A percentile compares a stretch with the other conserved stretches of the same genome.
phyloP scores from a whole-genome alignment of 2,888 invertebrate species.

The Catocala fraxini region DNA sequence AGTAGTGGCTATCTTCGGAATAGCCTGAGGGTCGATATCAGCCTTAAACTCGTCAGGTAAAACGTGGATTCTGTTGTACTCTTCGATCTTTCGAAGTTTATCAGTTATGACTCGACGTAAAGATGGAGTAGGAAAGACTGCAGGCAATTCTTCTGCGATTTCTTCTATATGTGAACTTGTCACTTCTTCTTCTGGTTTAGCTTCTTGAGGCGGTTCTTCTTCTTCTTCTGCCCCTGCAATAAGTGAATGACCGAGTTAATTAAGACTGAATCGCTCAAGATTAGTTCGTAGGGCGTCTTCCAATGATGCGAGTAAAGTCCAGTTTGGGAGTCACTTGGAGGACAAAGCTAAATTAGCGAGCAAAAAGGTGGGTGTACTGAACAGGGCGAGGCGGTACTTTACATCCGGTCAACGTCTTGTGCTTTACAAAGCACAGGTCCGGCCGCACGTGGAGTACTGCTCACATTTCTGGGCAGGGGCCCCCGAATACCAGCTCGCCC shows the following conservation, averaged over 20 bases:
- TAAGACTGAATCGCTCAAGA: no score
- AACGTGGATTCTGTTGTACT: conserved; percentile 71
- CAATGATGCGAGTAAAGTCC: no score
- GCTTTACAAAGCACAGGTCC: no score
- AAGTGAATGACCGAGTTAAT: not conserved
- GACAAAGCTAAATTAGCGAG: no score
- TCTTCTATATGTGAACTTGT: conserved; percentile 37
- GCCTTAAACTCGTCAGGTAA: conserved; percentile 70
- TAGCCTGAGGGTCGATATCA: conserved; percentile 65
- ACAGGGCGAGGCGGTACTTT: no score
- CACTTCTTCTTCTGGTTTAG: conserved; percentile 48
- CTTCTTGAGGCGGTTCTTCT: conserved; percentile 48
- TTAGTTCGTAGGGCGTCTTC: no score
- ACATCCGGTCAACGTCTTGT: no score
- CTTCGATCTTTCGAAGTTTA: conserved; percentile 62
- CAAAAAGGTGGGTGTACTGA: no score
- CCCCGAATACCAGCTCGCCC: no score
- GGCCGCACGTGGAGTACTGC: no score
- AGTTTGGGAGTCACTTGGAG: no score
- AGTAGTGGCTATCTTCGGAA: conserved; percentile 71
- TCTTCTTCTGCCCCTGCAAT: conserved; percentile 4
- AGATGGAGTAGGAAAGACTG: conserved; percentile 74
- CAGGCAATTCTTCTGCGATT: conserved; percentile 52
- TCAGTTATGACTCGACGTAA: conserved; percentile 71
- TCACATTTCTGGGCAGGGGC: no score